phyloP scores from a whole-genome alignment of 2,113 vertebrate species.

The Myxocyprinus asiaticus region DNA sequence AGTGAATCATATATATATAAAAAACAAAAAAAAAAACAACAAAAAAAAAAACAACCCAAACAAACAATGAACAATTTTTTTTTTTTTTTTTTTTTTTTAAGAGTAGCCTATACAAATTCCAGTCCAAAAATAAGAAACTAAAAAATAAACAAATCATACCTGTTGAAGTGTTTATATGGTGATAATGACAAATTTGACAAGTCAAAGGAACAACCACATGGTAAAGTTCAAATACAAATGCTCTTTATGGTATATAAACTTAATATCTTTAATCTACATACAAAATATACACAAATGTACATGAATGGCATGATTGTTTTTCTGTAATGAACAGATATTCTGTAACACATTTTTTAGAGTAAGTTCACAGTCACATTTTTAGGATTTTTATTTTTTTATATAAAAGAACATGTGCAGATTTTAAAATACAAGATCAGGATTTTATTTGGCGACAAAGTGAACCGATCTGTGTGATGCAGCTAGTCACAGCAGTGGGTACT shows the following conservation, averaged over 20 bases:
- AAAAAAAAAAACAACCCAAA: too few relatives aligned
- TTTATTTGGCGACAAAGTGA: constrained; percentile 72
- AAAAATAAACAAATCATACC: background rate
- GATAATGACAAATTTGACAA: too few relatives aligned
- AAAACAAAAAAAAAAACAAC: too few relatives aligned
- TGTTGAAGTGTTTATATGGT: too few relatives aligned
- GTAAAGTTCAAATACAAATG: constrained; percentile 7
- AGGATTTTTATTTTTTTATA: background rate
- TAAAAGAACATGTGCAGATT: background rate
- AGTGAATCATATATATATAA: too few relatives aligned
- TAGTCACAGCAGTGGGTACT: constrained; percentile 79
- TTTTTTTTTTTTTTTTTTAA: too few relatives aligned
- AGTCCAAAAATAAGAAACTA: too few relatives aligned
- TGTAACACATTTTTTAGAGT: background rate
- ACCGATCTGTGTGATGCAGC: constrained; percentile 79
- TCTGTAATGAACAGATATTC: background rate
- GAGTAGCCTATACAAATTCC: too few relatives aligned
- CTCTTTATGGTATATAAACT: constrained; percentile 19
- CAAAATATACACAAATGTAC: constrained; percentile 29
- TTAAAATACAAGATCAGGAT: constrained; percentile 48
- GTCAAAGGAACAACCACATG: background rate
- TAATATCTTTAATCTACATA: constrained; percentile 32
- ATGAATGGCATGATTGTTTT: background rate
- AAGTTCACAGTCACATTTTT: background rate
- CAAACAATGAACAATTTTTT: too few relatives aligned